A percentile compares a stretch with the other conserved stretches of the same genome.
phyloP scores from a whole-genome alignment of 2,113 vertebrate genomes.

The Sminthopsis crassicaudata region DNA sequence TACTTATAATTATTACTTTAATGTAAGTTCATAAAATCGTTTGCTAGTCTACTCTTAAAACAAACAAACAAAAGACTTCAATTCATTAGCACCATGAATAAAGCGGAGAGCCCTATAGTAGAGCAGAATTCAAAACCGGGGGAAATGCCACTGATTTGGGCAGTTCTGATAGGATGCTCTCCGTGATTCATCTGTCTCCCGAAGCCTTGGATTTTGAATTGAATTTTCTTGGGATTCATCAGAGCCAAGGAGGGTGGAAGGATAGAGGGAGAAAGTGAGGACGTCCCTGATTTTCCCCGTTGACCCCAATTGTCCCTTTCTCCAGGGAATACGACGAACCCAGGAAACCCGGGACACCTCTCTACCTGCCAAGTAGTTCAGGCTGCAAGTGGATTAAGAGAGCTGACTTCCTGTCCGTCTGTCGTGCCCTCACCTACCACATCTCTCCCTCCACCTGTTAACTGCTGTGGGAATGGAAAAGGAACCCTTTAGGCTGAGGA shows the following conservation, averaged over 20 bases:
- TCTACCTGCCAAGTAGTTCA: not conserved
- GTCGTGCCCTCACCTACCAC: not conserved
- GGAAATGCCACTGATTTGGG: not conserved
- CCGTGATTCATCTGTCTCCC: not conserved
- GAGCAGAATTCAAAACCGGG: not conserved
- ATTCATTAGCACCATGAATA: not conserved
- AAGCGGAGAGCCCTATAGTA: not conserved
- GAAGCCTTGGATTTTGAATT: not conserved
- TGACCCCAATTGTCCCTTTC: not conserved
- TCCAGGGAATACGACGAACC: not conserved
- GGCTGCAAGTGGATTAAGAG: not conserved
- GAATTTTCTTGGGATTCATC: not conserved
- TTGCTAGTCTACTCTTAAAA: not conserved
- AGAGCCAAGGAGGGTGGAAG: not conserved
- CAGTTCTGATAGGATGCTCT: not conserved
- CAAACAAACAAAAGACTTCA: not conserved
- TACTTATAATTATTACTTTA: not conserved
- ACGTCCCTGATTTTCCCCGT: not conserved
- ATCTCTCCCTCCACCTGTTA: constrained; percentile 71
- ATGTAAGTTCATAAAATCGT: not conserved
- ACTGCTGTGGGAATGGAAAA: constrained; percentile 1
- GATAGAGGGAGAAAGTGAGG: not conserved
- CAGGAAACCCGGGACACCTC: not conserved
- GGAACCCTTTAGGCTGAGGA: constrained; percentile 38
- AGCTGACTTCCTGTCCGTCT: not conserved